phyloP scores from a whole-genome alignment of 2,113 vertebrate genomes.

The Gobiocypris rarus region DNA sequence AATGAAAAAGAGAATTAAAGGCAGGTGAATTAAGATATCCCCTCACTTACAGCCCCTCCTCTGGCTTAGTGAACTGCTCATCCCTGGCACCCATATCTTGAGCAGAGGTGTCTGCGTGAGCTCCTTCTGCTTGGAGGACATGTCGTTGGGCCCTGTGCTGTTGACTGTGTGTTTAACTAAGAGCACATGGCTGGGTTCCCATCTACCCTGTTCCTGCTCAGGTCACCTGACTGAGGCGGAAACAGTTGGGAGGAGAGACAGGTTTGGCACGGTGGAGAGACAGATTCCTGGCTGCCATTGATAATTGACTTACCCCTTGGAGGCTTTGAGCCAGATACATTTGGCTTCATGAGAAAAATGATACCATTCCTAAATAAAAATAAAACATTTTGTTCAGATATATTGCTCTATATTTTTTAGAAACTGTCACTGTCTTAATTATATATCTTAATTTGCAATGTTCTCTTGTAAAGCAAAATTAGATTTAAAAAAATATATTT shows the following conservation, averaged over 20 bases:
- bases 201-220: constrained; percentile 43
- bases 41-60: constrained; percentile 84
- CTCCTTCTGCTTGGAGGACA: constrained; percentile 70
- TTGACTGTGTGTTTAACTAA: neutral
- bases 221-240: constrained; percentile 69
- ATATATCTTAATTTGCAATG: neutral
- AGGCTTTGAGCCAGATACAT: neutral
- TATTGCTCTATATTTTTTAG: neutral
- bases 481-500: too few relatives aligned
- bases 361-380: neutral
- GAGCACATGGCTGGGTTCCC: constrained; percentile 34
- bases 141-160: constrained; percentile 44
- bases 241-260: constrained; percentile 29
- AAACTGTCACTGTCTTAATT: neutral
- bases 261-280: constrained; percentile 21
- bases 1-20: neutral
- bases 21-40: neutral
- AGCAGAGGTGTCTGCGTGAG: constrained; percentile 85
- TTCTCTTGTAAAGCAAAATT: neutral
- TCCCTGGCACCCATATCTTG: constrained; percentile 88
- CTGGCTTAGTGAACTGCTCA: constrained; percentile 69
- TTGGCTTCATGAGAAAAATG: neutral
- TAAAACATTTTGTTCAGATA: neutral
- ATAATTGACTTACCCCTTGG: constrained; percentile 32
- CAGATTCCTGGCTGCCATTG: neutral